Evolutionary conservation across 1,140 invertebrate species (phyloP), one percentile per base, ranked within the genome.

Genomic region (Ceratina japonica): DNA sequence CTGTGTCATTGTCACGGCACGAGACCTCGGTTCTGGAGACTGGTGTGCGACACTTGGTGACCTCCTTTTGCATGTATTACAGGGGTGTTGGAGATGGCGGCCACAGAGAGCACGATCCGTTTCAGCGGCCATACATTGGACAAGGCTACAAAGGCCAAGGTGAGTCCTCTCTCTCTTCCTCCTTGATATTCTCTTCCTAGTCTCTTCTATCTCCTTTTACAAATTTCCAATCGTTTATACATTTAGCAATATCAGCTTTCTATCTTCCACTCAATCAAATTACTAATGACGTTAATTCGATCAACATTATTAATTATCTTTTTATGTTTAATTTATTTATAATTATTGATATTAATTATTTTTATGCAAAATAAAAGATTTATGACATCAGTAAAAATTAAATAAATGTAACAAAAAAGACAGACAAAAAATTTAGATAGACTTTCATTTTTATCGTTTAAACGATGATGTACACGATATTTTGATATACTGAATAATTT

Each of bases 111-210:
- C 89, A 94, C 95, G 87, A 96, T 97, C 89, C 95, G 96, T 92
- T 98, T 98, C 93, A 98, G 97, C 93, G 97, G 97, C 86, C 97
- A 99, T 93, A 99, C 98, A 83, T 94, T 98, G 89, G 99, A 99
- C 94, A 99, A 99, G 94, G 99, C 98, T 78, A 99, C 98, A 88
- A 99, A 99, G 93, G 98, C 98, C 81, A 99, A 99, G 94, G 97
- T 91, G 83, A 87, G 75, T 22, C 15, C 52, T 59, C 7, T 69
- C 24, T n/a, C 64, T 59, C 44, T 49, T 1, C 15, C 37, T 31
- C 49, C 56, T 16, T 13, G 52, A 13, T 18, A 13, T 54, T 51
- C 37, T 18, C 12, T 3, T 0, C 10, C 1, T 7, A 12, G 52
- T 15, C 18, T 13, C 18, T 56, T 20, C 16, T 22, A 2, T n/a